Evolutionary conservation across 37 sponge, comb jelly and placozoan genomes (phyloP).

Genomic region (Halichondria panicea): DNA sequence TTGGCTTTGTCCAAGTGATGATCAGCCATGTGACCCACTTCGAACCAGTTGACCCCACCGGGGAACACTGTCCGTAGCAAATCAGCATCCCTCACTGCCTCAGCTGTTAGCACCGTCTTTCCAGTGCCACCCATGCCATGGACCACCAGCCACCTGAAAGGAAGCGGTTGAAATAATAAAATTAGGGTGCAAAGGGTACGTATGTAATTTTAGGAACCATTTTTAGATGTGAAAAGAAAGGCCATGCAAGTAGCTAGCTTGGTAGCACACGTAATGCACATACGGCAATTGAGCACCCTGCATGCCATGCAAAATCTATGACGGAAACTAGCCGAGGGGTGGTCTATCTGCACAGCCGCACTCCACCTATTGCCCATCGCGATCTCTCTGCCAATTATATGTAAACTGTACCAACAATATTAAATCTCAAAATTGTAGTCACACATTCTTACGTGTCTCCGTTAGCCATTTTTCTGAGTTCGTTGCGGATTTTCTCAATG

Average conservation of each 20-base stretch:
- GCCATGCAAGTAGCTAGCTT: no score
- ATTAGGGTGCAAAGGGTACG: background rate
- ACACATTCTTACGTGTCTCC: conserved; percentile 18
- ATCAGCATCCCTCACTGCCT: conserved; percentile 61
- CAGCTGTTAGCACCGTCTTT: conserved; percentile 76
- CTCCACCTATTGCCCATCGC: no score
- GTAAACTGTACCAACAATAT: no score
- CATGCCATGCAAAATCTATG: no score
- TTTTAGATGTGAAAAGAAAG: no score
- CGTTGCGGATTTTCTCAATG: conserved; percentile 18
- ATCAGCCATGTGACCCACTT: conserved; percentile 49
- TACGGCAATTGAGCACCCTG: no score
- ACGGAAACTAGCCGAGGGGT: no score
- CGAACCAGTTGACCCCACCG: conserved; percentile 71
- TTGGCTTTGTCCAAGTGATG: conserved; percentile 19
- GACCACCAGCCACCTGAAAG: conserved; percentile 60
- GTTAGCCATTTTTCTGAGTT: conserved; percentile 36
- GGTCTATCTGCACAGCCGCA: no score
- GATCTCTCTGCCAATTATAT: no score
- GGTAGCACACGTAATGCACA: no score
- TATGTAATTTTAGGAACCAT: no score
- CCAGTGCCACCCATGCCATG: conserved; percentile 82
- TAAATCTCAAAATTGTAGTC: no score
- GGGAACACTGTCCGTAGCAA: conserved; percentile 67
- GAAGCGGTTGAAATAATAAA: background rate